Conservation (phyloP, 2,113 vertebrate species). For the Nesogale talazaci region DNA sequence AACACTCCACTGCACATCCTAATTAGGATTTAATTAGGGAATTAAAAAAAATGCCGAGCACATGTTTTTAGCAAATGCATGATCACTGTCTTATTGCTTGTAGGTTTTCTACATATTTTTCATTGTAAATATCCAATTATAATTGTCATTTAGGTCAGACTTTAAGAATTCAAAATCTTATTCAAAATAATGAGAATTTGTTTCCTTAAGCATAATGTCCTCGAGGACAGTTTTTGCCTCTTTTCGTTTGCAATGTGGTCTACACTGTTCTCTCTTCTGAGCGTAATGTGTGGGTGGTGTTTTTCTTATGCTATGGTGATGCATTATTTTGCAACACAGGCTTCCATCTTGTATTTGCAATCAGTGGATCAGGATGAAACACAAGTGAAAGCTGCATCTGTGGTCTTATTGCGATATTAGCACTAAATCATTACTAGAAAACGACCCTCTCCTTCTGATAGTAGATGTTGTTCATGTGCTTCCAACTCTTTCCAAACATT, state of each 20-base stretch:
- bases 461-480: neutral
- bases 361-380: neutral
- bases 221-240: slow-evolving; percentile 54
- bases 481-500: slow-evolving; percentile 47
- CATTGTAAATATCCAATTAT: slow-evolving; percentile 85
- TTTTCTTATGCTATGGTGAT: slow-evolving; percentile 43
- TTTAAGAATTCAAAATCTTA: slow-evolving; percentile 80
- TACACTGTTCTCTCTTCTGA: neutral
- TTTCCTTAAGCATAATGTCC: slow-evolving; percentile 73
- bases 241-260: slow-evolving; percentile 61
- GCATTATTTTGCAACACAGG: slow-evolving; percentile 35
- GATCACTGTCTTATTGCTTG: slow-evolving; percentile 84
- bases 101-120: slow-evolving; percentile 82
- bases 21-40: slow-evolving; percentile 90
- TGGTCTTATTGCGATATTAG: slow-evolving; percentile 57
- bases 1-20: slow-evolving; percentile 87
- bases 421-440: slow-evolving; percentile 19
- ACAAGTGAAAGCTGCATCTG: neutral
- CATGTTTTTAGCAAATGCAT: slow-evolving; percentile 84
- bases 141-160: slow-evolving; percentile 82
- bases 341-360: slow-evolving; percentile 38
- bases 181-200: slow-evolving; percentile 78
- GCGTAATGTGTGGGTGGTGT: neutral
- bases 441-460: neutral
- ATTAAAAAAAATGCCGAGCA: slow-evolving; percentile 84